phyloP scores from a whole-genome alignment of 2,113 vertebrate genomes.

The Anolis carolinensis region DNA sequence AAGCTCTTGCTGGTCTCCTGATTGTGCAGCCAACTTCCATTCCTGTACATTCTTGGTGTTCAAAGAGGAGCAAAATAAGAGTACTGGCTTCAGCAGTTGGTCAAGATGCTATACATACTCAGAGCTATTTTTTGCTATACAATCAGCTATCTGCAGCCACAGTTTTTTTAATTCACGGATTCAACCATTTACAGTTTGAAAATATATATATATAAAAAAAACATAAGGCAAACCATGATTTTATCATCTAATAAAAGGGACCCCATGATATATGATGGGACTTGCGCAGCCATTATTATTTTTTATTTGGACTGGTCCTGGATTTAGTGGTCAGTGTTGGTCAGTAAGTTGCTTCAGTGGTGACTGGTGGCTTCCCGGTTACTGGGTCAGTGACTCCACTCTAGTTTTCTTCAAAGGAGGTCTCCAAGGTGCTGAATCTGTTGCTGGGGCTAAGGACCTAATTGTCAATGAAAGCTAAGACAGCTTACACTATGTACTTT shows the following conservation, averaged over 20 bases:
- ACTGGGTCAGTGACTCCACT: too few relatives aligned
- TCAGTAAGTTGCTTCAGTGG: not conserved
- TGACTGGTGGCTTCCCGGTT: not conserved
- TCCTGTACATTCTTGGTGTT: not conserved
- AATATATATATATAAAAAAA: too few relatives aligned
- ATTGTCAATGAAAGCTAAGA: not conserved
- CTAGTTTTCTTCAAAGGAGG: too few relatives aligned
- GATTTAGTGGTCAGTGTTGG: too few relatives aligned
- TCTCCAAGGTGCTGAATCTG: not conserved
- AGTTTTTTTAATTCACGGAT: too few relatives aligned
- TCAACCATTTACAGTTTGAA: too few relatives aligned
- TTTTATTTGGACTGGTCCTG: too few relatives aligned
- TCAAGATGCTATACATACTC: not conserved
- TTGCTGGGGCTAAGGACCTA: not conserved
- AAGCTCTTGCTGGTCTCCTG: fast-evolving
- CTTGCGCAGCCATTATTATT: too few relatives aligned
- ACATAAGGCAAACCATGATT: too few relatives aligned
- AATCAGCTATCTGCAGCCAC: too few relatives aligned
- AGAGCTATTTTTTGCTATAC: not conserved
- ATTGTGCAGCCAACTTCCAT: not conserved
- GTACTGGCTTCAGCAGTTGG: not conserved
- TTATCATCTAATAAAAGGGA: too few relatives aligned
- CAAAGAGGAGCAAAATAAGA: not conserved
- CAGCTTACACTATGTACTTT: not conserved
- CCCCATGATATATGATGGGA: too few relatives aligned